A percentile compares a stretch with the other conserved stretches of the same genome.
Evolutionary conservation across 2,113 vertebrate species (phyloP).

Genomic region (Vicugna pacos): DNA sequence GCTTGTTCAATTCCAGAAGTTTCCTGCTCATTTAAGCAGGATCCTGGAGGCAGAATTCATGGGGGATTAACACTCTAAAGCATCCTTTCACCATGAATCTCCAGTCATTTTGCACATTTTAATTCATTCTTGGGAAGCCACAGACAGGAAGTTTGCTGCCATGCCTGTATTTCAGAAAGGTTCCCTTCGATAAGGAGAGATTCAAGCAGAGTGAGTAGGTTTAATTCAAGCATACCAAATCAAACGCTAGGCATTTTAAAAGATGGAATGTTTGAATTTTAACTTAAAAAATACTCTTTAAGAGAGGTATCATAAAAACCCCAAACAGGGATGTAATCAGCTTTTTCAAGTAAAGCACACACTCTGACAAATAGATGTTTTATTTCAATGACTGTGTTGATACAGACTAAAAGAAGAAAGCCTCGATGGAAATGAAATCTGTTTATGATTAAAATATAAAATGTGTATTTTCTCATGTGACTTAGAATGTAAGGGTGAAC

Average conservation of each 20-base stretch:
- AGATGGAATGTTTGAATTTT: conserved; percentile 57
- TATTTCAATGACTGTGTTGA: conserved; percentile 60
- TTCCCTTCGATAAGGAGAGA: conserved; percentile 50
- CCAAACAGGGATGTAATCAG: conserved; percentile 33
- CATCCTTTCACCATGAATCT: conserved; percentile 78
- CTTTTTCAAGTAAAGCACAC: conserved; percentile 44
- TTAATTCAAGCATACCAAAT: conserved; percentile 64
- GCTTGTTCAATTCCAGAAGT: conserved; percentile 74
- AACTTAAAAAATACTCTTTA: conserved; percentile 22
- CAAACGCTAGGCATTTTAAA: conserved; percentile 19
- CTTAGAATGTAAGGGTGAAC: not conserved
- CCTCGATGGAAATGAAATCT: not conserved
- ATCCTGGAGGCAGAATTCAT: conserved; percentile 75
- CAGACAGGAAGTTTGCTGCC: conserved; percentile 68
- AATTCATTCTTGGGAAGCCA: conserved; percentile 76
- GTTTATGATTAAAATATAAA: conserved; percentile 54
- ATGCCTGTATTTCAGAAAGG: conserved; percentile 32
- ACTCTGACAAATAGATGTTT: conserved; percentile 58
- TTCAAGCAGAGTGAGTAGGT: conserved; percentile 27
- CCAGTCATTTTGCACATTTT: conserved; percentile 79
- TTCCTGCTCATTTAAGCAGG: conserved; percentile 73
- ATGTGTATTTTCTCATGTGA: conserved; percentile 26
- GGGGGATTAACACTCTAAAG: conserved; percentile 76
- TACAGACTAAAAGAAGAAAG: conserved; percentile 5
- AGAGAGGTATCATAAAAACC: conserved; percentile 40